These are phyloP conservation scores for Seira ritae DNA, from an alignment of 2,888 invertebrate species.

Conservation along the genomic window DNA sequence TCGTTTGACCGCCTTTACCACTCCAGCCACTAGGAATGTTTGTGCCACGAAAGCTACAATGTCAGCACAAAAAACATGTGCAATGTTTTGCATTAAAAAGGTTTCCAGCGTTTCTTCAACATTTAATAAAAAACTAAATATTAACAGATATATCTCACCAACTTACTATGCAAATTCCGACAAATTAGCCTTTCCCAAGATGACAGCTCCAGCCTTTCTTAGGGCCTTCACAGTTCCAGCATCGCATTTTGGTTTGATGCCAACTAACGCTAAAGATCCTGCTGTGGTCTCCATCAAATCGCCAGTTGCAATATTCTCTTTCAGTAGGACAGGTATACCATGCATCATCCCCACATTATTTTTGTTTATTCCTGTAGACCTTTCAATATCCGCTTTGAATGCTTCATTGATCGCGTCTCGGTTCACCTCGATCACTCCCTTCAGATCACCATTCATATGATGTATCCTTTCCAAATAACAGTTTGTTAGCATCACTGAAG, in stretches of 20 bases:
- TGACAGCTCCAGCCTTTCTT: conserved; percentile 56
- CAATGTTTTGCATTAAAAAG: too few relatives aligned
- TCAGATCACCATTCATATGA: conserved; percentile 53
- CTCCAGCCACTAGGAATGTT: conserved; percentile 63
- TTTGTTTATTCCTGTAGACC: neutral
- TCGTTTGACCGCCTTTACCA: conserved; percentile 56
- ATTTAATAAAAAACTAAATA: neutral
- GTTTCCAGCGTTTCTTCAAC: too few relatives aligned
- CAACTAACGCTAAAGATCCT: conserved; percentile 55
- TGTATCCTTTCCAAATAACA: conserved; percentile 61
- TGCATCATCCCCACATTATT: conserved; percentile 43
- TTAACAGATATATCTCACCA: neutral
- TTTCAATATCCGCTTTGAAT: conserved; percentile 39
- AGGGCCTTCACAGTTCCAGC: conserved; percentile 53
- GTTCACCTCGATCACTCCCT: conserved; percentile 58
- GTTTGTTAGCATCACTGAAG: conserved; percentile 44
- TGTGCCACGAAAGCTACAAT: conserved; percentile 55
- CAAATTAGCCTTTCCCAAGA: conserved; percentile 61
- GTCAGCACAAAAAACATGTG: too few relatives aligned
- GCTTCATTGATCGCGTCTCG: conserved; percentile 52
- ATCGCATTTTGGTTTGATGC: conserved; percentile 44
- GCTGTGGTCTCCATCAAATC: conserved; percentile 62
- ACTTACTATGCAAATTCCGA: conserved; percentile 66
- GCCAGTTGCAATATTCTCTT: conserved; percentile 58
- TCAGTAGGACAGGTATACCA: conserved; percentile 64